Conservation (phyloP, 2,888 invertebrate species). For the Erannis defoliaria region DNA sequence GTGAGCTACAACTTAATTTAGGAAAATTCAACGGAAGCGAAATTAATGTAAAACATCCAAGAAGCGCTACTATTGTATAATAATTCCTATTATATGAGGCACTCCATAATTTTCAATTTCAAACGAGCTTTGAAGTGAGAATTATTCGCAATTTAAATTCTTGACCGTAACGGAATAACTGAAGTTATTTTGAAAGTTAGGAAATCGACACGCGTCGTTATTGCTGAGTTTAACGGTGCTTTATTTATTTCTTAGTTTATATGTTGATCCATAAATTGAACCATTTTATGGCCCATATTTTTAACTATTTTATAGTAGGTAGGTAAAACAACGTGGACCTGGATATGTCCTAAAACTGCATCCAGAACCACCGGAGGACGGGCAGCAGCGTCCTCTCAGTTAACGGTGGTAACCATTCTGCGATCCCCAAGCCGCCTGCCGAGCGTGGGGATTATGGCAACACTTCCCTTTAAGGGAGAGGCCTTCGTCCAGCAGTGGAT, state of each 20-base stretch:
- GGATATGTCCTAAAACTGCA: too few species aligned
- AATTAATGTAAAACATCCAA: conserved; percentile 41
- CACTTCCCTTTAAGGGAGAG: too few species aligned
- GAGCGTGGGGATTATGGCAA: too few species aligned
- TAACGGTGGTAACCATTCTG: too few species aligned
- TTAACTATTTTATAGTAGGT: too few species aligned
- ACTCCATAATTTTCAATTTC: conserved; percentile 46
- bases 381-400: too few species aligned
- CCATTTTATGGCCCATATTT: too few species aligned
- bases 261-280: too few species aligned
- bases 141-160: conserved; percentile 45
- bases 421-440: too few species aligned
- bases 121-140: conserved; percentile 45
- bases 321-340: too few species aligned
- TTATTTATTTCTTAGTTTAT: conserved; percentile 22
- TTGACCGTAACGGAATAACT: conserved; percentile 41
- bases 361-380: too few species aligned
- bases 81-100: conserved; percentile 44
- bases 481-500: too few species aligned
- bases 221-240: conserved; percentile 27
- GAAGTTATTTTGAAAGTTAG: conserved; percentile 39
- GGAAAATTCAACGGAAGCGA: conserved; percentile 25
- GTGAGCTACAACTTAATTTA: conserved; percentile 32
- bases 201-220: conserved; percentile 38
- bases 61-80: conserved; percentile 41